These are phyloP conservation scores for Tachypleus tridentatus DNA, from an alignment of 1,140 invertebrate genomes.

Conservation along the genomic window DNA sequence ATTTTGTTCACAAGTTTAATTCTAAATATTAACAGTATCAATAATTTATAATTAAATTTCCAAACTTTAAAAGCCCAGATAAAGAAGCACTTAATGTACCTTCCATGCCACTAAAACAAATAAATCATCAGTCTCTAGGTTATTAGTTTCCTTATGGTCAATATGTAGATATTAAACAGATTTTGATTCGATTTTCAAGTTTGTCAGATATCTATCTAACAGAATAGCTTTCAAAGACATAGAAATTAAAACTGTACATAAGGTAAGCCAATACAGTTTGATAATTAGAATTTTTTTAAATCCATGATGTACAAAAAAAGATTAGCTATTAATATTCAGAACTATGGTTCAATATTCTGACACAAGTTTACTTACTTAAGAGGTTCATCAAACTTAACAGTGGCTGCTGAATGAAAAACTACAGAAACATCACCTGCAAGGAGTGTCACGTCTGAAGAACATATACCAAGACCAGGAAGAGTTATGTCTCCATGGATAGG, in stretches of 20 bases:
- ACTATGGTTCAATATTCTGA: slow-evolving; percentile 1
- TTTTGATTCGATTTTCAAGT: no score
- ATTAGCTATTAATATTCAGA: neutral
- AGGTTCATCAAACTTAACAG: slow-evolving; percentile 97
- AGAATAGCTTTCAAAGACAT: neutral
- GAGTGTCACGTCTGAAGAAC: slow-evolving; percentile 53
- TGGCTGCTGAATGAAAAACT: slow-evolving; percentile 96
- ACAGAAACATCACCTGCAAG: slow-evolving; percentile 65
- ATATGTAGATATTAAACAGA: no score
- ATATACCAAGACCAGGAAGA: slow-evolving; percentile 73
- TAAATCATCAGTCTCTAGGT: no score
- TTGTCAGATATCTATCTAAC: neutral
- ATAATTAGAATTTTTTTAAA: neutral
- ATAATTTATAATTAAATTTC: no score
- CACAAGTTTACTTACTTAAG: slow-evolving; percentile 46
- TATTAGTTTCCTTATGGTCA: no score
- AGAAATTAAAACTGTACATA: neutral
- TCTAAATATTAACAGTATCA: no score
- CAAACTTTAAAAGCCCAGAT: no score
- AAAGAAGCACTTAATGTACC: no score
- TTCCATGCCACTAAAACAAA: no score
- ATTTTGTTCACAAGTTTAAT: no score
- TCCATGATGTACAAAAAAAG: neutral
- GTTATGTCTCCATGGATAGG: slow-evolving; percentile 77
- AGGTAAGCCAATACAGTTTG: neutral